phyloP scores from a whole-genome alignment of 2,888 invertebrate genomes.

The Drosophila eohydei region DNA sequence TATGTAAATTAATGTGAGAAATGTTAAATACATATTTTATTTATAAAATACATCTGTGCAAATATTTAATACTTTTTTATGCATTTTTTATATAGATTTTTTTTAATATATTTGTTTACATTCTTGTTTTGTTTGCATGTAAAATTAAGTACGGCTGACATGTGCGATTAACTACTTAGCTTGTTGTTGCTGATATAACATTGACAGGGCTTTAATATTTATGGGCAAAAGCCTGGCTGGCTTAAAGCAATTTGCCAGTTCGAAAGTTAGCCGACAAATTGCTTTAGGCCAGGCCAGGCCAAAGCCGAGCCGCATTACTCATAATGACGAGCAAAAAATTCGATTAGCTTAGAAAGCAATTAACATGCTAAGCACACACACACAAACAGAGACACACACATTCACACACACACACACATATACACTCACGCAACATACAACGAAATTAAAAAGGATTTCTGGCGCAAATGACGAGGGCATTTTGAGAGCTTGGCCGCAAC shows the following conservation, averaged over 20 bases:
- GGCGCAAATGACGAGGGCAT: constrained; percentile 54
- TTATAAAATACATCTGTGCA: constrained; percentile 19
- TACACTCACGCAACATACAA: constrained; percentile 14
- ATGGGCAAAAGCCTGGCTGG: constrained; percentile 47
- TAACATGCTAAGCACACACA: constrained; percentile 68
- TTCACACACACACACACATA: constrained; percentile 8
- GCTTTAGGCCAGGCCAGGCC: constrained; percentile 61
- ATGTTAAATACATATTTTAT: constrained; percentile 18
- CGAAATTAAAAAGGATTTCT: constrained; percentile 64
- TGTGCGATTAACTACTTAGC: constrained; percentile 63
- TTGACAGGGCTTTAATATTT: constrained; percentile 57
- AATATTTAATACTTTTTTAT: constrained; percentile 11
- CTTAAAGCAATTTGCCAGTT: constrained; percentile 72
- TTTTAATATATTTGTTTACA: constrained; percentile 36
- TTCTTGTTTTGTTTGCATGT: constrained; percentile 64
- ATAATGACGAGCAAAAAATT: constrained; percentile 78
- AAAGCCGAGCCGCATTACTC: constrained; percentile 64
- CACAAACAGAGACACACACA: constrained; percentile 11
- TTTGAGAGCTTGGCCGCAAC: constrained; percentile 36
- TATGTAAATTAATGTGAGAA: constrained; percentile 45
- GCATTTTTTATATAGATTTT: background rate
- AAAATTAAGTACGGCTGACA: constrained; percentile 70
- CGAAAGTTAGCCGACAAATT: constrained; percentile 70
- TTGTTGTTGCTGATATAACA: constrained; percentile 28
- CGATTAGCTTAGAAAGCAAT: constrained; percentile 78